Conservation (phyloP, 2,888 invertebrate species). For the Argyra leucocephala region DNA sequence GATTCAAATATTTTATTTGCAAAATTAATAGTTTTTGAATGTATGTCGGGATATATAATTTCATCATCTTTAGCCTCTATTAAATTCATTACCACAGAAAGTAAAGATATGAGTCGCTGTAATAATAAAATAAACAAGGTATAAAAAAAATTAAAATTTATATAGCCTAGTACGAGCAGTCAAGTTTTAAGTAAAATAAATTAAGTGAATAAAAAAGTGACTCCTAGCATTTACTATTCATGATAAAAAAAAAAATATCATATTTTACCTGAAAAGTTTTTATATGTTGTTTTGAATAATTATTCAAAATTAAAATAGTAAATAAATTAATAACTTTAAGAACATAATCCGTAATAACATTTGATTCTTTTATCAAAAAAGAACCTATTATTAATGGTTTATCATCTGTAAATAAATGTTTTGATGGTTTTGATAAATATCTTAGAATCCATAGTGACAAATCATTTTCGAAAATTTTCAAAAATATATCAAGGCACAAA, state of each 20-base stretch:
- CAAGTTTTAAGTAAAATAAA: too few species aligned
- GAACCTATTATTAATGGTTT: conserved; percentile 33
- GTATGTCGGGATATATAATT: conserved; percentile 33
- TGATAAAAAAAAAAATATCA: not conserved
- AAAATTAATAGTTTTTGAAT: conserved; percentile 29
- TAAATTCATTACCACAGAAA: conserved; percentile 35
- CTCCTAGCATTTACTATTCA: not conserved
- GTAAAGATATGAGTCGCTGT: conserved; percentile 34
- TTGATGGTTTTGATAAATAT: conserved; percentile 35
- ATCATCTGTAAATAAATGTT: conserved; percentile 31
- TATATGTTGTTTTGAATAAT: conserved; percentile 27
- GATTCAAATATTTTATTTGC: conserved; percentile 33
- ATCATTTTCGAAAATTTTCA: conserved; percentile 50
- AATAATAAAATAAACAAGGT: conserved; percentile 7
- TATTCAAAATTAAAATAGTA: conserved; percentile 30
- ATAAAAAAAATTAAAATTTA: not conserved
- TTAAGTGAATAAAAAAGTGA: too few species aligned
- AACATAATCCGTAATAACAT: conserved; percentile 29
- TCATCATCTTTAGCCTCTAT: conserved; percentile 32
- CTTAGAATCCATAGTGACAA: conserved; percentile 50
- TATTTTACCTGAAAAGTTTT: conserved; percentile 32
- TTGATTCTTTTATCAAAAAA: conserved; percentile 30
- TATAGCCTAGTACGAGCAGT: not conserved
- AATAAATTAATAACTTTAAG: conserved; percentile 32
- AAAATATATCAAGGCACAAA: conserved; percentile 45